Base-by-base conservation (phyloP, 2,113 vertebrate species). In the Halichoerus grypus region DNA sequence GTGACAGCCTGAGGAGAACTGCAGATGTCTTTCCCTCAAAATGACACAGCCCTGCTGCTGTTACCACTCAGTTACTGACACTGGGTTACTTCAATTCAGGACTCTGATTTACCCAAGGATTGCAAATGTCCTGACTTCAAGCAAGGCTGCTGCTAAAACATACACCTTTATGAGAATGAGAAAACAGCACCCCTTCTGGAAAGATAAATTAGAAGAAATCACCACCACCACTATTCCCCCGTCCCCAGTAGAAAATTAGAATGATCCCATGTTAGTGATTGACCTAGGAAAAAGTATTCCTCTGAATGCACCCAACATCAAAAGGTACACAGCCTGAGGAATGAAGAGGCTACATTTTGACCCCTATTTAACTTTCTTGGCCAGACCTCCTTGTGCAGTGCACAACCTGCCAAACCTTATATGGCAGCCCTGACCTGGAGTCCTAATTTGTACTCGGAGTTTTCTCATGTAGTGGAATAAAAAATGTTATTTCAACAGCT, bases 21-120 rank as follows among this genome's bases (percentile, higher is more conserved):
- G 74, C 96, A 93, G 93, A 95, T 96, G 94, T 96, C 91, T 96
- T 84, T 97, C 53, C 63, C 26, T 65, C 72, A 86, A 61, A 89
- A 76, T 0, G 55, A 88, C 92, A 92, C 87, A 77, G 71, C 33
- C 72, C 39, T 0, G 0, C 81, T 72, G 61, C 85, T 84, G 51
- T 31, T 95, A 31, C 84, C n/a, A 82, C 69, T 72, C 89, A 21
- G 51, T 46, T 79, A 81, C 76, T 51, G 36, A 90, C 36, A 59
- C 46, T 14, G 39, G 14, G 31, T n/a, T 59, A 39, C 74, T 67
- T 36, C 72, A 8, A 4, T 11, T 13, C 19, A 10, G 69, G 93
- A 36, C 72, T 79, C 59, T 18, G 51, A 84, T n/a, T 76, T 26
- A 63, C 71, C 53, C 53, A n/a, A 0, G 33, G 24, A 76, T 5